Conservation (phyloP, 2,113 vertebrate species). For the Chinchilla lanigera region DNA sequence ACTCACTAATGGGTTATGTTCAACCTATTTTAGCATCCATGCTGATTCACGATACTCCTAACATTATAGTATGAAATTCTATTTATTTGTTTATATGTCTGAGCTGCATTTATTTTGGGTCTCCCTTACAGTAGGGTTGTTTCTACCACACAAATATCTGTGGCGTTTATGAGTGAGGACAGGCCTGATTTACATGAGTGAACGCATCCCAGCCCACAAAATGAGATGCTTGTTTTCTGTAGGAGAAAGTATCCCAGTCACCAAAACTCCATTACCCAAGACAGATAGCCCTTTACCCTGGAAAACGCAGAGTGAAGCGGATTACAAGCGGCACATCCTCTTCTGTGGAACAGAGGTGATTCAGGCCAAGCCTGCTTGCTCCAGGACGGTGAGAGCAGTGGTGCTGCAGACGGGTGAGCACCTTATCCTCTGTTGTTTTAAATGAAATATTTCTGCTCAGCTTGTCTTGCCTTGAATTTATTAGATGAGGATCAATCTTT, state of each 20-base stretch:
- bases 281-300: constrained; percentile 80
- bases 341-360: constrained; percentile 90
- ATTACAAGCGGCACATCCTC: constrained; percentile 86
- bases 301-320: constrained; percentile 82
- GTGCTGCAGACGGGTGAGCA: constrained; percentile 87
- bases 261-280: constrained; percentile 84
- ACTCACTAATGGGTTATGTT: not conserved
- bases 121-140: not conserved
- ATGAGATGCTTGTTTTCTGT: constrained; percentile 60
- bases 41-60: not conserved
- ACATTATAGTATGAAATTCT: not conserved
- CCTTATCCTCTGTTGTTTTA: not conserved
- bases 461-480: constrained; percentile 9
- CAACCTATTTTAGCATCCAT: not conserved
- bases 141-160: not conserved
- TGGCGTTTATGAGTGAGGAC: not conserved
- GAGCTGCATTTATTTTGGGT: not conserved
- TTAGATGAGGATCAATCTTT: not conserved
- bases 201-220: not conserved
- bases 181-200: not conserved
- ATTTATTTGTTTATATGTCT: not conserved
- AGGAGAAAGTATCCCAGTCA: constrained; percentile 90
- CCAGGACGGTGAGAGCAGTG: constrained; percentile 82
- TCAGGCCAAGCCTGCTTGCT: constrained; percentile 83
- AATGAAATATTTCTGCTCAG: not conserved